These are phyloP conservation scores for Allygus modestus DNA, from an alignment of 2,888 invertebrate genomes.

Conservation along the genomic window DNA sequence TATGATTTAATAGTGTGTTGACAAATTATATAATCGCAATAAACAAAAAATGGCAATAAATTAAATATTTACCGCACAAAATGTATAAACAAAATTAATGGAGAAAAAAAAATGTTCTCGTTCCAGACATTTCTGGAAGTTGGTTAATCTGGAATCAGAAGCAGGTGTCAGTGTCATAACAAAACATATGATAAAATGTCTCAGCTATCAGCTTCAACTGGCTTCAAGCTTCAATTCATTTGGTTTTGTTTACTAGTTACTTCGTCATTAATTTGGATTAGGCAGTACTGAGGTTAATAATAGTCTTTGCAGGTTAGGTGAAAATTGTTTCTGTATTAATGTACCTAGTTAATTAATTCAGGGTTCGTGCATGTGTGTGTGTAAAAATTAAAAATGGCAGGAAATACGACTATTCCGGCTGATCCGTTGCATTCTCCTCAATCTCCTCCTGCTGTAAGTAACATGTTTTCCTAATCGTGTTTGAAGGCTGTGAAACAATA, in stretches of 20 bases:
- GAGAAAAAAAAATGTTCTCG: too few species aligned
- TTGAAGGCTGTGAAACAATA: neutral
- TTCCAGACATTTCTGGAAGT: too few species aligned
- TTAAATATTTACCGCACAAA: too few species aligned
- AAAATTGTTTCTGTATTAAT: neutral
- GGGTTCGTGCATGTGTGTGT: neutral
- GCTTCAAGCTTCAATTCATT: too few species aligned
- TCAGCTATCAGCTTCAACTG: too few species aligned
- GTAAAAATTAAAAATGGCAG: neutral
- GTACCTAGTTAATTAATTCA: neutral
- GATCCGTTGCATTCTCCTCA: conserved; percentile 16
- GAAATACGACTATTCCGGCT: conserved; percentile 19
- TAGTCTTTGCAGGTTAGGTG: neutral
- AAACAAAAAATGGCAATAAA: too few species aligned
- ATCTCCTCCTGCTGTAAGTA: neutral
- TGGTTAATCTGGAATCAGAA: too few species aligned
- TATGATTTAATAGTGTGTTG: too few species aligned
- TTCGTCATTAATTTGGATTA: neutral
- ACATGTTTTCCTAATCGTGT: neutral
- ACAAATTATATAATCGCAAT: too few species aligned
- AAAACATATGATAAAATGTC: too few species aligned
- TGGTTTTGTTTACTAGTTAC: neutral
- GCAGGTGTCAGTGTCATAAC: too few species aligned
- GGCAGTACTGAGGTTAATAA: neutral
- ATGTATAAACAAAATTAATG: too few species aligned